phyloP scores from a whole-genome alignment of 2,888 invertebrate genomes.

The Melitaea athalia region DNA sequence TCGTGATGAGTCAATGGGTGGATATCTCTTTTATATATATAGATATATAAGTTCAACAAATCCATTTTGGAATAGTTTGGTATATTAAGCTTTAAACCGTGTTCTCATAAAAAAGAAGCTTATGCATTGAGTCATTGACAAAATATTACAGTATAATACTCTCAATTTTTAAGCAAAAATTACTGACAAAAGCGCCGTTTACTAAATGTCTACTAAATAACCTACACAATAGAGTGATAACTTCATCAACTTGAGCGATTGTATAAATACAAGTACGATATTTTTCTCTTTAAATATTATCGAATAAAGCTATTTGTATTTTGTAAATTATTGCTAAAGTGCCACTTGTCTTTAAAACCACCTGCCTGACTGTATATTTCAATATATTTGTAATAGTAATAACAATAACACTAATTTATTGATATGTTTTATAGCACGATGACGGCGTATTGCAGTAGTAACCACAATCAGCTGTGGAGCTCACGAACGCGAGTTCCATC shows the following conservation, averaged over 20 bases:
- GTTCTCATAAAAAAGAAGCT: too few relatives aligned
- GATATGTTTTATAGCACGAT: neutral
- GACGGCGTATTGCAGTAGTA: too few relatives aligned
- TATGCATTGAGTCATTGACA: too few relatives aligned
- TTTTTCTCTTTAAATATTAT: slow-evolving; percentile 14
- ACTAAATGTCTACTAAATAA: slow-evolving; percentile 30
- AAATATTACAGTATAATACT: neutral
- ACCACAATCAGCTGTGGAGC: too few relatives aligned
- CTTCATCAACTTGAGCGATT: slow-evolving; percentile 45
- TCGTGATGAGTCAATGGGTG: too few relatives aligned
- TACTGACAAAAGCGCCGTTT: neutral
- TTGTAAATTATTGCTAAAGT: slow-evolving; percentile 15
- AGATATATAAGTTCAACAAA: too few relatives aligned
- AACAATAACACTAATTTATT: neutral
- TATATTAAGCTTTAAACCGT: too few relatives aligned
- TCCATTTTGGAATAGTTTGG: too few relatives aligned
- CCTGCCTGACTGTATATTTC: neutral
- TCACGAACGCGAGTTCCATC: too few relatives aligned
- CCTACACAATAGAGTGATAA: slow-evolving; percentile 51
- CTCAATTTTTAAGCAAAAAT: too few relatives aligned
- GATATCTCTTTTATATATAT: too few relatives aligned
- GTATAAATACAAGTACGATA: slow-evolving; percentile 28
- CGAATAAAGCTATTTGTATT: slow-evolving; percentile 16
- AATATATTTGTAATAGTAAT: neutral
- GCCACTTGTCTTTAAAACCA: slow-evolving; percentile 10